Base-by-base conservation (phyloP, 2,113 vertebrate species). In the Pachypanchax playfairii region DNA sequence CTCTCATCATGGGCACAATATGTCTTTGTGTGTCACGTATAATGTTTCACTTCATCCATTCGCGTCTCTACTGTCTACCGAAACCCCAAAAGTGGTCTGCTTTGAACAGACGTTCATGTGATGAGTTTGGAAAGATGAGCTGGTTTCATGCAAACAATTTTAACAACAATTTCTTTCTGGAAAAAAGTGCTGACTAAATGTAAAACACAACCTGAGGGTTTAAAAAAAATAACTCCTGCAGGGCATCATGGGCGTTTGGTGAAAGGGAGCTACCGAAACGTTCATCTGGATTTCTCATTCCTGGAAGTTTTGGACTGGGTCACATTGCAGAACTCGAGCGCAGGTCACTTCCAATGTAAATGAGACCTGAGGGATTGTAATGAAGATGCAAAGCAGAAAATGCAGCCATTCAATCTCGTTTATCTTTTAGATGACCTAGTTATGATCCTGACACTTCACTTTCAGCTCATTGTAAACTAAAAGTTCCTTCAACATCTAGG, bases 221-320 rank as follows among this genome's bases (percentile, higher is more conserved):
- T 44, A 21, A n/a, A 53, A 26, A 20, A 17, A 1, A 4, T 21
- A 20, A 11, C 6, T 33, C 31, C 12, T 33, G 8, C 31, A n/a
- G n/a, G n/a, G n/a, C n/a, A 31, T 10, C 29, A 31, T 9, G 11
- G 29, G 29, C 29, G 11, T 31, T 10, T 31, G 29, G 11, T 31
- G 29, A 50, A 29, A 1, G 8, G 57, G 62, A 38, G 60, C 25
- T 64, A 29, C 28, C 28, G 4, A 29, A 29, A 29, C 7, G 4
- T 51, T 77, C 70, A 80, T 80, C 82, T 85, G 79, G 75, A 69
- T 75, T 83, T 76, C 42, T 79, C 74, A 6, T 88, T 70, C 59
- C 44, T 41, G 25, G n/a, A 41, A 28, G 57, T 64, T 79, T 71
- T 39, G 70, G 56, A 69, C 73, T 50, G 67, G 52, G 57, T 81